Base-by-base conservation (phyloP, 1,140 invertebrate genomes). In the Dendrolimus kikuchii region DNA sequence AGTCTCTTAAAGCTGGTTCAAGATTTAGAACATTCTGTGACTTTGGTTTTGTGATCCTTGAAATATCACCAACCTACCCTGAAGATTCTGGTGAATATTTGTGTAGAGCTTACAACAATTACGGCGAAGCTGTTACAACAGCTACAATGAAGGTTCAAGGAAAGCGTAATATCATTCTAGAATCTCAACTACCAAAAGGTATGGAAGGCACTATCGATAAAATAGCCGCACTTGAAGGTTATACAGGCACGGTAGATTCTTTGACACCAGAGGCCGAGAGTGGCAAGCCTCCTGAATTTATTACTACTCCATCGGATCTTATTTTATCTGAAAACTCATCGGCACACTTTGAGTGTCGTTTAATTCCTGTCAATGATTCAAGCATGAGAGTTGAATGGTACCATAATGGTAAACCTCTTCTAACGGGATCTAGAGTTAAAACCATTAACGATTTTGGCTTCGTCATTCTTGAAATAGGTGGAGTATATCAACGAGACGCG, bases 371-470 rank as follows among this genome's bases (percentile, higher is more conserved):
- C 6, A 95, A 96, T 68, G 96, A 98, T 87, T 94, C 95, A 1
- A 95, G 93, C 55, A 94, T 98, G 93, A 90, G 93, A 62, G 95
- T 99, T 8, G 97, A 98, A 86, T 99, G 97, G 97, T 98, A 93
- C 91, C 96, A 98, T 66, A 98, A 99, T 81, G 97, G 96, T 40
- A 96, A 97, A 88, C 91, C 95, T 6, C 88, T 98, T 46, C 91
- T 93, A 67, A 92, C 94, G 57, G 96, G 95, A 47, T 96, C 95
- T 6, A 91, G 95, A 79, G 92, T 97, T 52, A 96, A 96, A 76
- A 96, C 95, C 0, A 96, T 97, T 55, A 96, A 96, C 65, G 96
- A 98, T 73, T 98, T 98, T 86, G 96, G 96, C 38, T 97, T 96
- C 71, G 96, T 98, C 4, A 97, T 97, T 67, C 86, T 98, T 46